A percentile compares a stretch with the other conserved stretches of the same genome.
Evolutionary conservation across 2,888 invertebrate species (phyloP).

Genomic region (Notodonta ziczac): DNA sequence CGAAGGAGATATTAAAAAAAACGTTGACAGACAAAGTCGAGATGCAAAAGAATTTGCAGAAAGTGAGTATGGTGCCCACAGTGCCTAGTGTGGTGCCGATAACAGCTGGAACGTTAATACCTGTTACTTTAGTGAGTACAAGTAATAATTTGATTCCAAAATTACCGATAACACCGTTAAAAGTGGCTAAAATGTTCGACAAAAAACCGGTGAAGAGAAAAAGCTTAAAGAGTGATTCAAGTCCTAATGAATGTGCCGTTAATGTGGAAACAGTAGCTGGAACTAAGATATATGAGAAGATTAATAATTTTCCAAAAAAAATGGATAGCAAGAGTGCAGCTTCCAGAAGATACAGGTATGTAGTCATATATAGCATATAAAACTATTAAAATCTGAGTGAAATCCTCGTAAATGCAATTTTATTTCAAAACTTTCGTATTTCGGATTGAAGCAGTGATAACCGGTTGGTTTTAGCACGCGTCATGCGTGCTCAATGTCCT

Average conservation of each 20-base stretch:
- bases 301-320: constrained; percentile 25
- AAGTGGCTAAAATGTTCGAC: constrained; percentile 30
- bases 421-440: too few species aligned
- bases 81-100: constrained; percentile 47
- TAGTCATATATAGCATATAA: not conserved
- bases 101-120: constrained; percentile 61
- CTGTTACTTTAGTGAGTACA: constrained; percentile 55
- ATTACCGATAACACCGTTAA: constrained; percentile 58
- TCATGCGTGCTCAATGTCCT: too few species aligned
- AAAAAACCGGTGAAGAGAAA: constrained; percentile 52
- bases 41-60: constrained; percentile 32
- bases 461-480: too few species aligned
- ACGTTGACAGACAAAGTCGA: constrained; percentile 59
- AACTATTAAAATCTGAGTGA: too few species aligned
- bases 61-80: constrained; percentile 27
- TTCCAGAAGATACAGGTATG: constrained; percentile 63
- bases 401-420: too few species aligned
- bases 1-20: constrained; percentile 64
- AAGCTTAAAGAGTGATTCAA: constrained; percentile 19
- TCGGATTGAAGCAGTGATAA: too few species aligned
- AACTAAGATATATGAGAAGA: constrained; percentile 12
- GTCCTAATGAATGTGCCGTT: constrained; percentile 19
- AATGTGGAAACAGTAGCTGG: constrained; percentile 9
- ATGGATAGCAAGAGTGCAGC: constrained; percentile 64
- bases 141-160: constrained; percentile 42